Evolutionary conservation across 2,888 invertebrate genomes (phyloP).

Genomic region (Agrotis exclamationis): DNA sequence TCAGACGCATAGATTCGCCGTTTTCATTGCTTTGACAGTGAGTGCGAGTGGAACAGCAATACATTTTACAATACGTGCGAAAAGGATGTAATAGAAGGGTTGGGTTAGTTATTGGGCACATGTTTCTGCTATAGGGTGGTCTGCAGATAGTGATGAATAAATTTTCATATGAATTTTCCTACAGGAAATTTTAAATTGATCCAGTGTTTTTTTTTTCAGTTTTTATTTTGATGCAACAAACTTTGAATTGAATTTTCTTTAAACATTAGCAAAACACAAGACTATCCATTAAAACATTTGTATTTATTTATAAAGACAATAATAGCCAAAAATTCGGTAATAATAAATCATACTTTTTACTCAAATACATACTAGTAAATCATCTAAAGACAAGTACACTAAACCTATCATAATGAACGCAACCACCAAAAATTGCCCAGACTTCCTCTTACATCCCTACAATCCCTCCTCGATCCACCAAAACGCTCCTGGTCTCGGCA

Average conservation of each 20-base stretch:
- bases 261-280: neutral
- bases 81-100: constrained; percentile 79
- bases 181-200: constrained; percentile 50
- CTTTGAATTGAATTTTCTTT: constrained; percentile 3
- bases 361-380: neutral
- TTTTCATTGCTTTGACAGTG: constrained; percentile 88
- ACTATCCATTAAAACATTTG: neutral
- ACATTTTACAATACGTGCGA: constrained; percentile 74
- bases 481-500: constrained; percentile 48
- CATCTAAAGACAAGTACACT: neutral
- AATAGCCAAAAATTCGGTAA: neutral
- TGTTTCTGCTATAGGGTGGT: constrained; percentile 77
- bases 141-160: constrained; percentile 76
- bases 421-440: constrained; percentile 3
- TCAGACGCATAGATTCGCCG: constrained; percentile 89
- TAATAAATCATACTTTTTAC: neutral
- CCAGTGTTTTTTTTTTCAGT: neutral
- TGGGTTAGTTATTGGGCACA: constrained; percentile 85
- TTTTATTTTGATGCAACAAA: neutral
- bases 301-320: neutral
- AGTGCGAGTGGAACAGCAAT: constrained; percentile 76
- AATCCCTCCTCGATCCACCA: constrained; percentile 49
- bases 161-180: constrained; percentile 71
- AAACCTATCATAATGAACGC: neutral
- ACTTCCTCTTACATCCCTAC: constrained; percentile 24